A percentile compares a stretch with the other conserved stretches of the same genome.
These are phyloP conservation scores for Oxyruncus cristatus DNA, from an alignment of 2,113 vertebrate species.

Conservation along the genomic window DNA sequence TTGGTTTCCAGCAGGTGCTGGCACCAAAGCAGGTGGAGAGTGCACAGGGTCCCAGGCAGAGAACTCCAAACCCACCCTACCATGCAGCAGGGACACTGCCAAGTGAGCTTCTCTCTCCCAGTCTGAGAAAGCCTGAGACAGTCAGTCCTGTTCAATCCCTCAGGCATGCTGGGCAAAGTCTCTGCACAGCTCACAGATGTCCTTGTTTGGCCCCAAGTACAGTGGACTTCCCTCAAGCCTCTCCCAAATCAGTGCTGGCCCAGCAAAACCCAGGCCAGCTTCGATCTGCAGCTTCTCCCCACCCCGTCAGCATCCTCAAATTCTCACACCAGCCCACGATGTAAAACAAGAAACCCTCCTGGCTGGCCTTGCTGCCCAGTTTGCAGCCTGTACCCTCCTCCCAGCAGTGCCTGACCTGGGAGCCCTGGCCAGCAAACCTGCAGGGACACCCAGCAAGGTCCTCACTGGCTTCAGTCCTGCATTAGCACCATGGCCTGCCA, in stretches of 20 bases:
- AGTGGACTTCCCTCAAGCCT: not conserved
- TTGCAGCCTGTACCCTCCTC: not conserved
- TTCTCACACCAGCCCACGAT: rapidly evolving
- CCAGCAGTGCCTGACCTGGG: not conserved
- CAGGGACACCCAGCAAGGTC: not conserved
- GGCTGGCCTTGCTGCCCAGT: not conserved
- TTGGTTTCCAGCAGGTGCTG: not conserved
- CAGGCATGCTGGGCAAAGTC: rapidly evolving
- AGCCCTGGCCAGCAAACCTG: not conserved
- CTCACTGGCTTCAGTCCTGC: not conserved
- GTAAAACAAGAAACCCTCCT: not conserved
- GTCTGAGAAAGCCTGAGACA: not conserved
- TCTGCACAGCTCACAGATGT: not conserved
- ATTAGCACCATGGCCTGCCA: rapidly evolving
- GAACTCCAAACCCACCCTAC: not conserved
- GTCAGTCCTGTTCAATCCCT: not conserved
- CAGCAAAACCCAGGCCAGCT: not conserved
- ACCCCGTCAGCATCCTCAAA: rapidly evolving
- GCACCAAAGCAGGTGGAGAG: not conserved
- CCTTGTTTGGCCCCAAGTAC: not conserved
- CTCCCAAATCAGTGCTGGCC: not conserved
- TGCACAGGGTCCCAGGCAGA: not conserved
- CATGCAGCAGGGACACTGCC: not conserved
- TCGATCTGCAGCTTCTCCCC: not conserved
- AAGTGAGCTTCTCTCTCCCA: not conserved